These are phyloP conservation scores for Pelodiscus sinensis DNA, from an alignment of 2,113 vertebrate species.

Conservation along the genomic window DNA sequence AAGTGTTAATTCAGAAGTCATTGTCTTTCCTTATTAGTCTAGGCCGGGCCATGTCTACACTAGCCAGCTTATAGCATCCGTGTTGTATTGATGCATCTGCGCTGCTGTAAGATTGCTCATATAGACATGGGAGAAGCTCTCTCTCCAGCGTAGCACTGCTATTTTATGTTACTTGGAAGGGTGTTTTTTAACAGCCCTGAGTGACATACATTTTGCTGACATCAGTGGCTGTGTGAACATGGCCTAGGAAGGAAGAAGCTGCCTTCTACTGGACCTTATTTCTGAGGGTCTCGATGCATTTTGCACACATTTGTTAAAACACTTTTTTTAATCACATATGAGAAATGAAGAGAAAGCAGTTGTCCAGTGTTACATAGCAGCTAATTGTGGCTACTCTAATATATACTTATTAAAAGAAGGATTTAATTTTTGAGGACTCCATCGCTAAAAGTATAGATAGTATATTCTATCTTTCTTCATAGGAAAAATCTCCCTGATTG, in stretches of 20 bases:
- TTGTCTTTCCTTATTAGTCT: not conserved
- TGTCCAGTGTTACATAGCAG: not conserved
- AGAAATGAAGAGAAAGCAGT: not conserved
- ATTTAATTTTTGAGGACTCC: not conserved
- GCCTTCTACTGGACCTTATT: not conserved
- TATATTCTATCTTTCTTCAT: not conserved
- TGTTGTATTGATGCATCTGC: too few relatives aligned
- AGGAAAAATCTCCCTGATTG: not conserved
- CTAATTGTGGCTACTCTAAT: not conserved
- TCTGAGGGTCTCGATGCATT: not conserved
- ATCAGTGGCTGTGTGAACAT: too few relatives aligned
- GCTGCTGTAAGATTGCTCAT: too few relatives aligned
- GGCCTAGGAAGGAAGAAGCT: not conserved
- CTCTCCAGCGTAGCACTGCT: too few relatives aligned
- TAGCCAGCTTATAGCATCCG: too few relatives aligned
- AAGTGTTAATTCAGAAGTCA: not conserved
- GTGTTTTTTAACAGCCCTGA: too few relatives aligned
- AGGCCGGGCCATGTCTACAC: not conserved
- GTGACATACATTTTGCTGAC: too few relatives aligned
- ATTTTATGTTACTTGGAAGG: too few relatives aligned
- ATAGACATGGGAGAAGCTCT: too few relatives aligned
- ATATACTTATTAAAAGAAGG: not conserved
- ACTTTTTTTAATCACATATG: not conserved
- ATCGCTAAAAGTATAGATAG: not conserved
- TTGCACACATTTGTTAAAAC: not conserved